A percentile compares a stretch with the other conserved stretches of the same genome.
Evolutionary conservation across 2,888 invertebrate species (phyloP).

Genomic region (Eilema griseolum): DNA sequence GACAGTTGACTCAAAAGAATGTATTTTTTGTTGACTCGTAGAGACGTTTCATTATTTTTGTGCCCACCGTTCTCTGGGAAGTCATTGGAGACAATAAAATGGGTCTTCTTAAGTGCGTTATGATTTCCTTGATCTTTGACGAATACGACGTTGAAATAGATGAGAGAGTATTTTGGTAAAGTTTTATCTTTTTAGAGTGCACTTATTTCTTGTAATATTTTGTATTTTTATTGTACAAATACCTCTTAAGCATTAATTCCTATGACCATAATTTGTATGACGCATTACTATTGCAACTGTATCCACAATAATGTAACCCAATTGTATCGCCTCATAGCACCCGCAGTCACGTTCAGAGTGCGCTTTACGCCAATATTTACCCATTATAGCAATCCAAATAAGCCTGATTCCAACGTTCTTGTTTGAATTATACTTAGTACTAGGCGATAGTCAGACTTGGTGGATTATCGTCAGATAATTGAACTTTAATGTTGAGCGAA

Average conservation of each 20-base stretch:
- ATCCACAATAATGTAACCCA: slow-evolving; percentile 30
- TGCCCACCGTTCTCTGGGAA: slow-evolving; percentile 22
- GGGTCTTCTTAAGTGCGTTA: slow-evolving; percentile 22
- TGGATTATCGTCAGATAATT: slow-evolving; percentile 41
- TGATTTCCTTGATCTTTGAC: background rate
- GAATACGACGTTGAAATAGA: background rate
- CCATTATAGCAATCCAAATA: slow-evolving; percentile 67
- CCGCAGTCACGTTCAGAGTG: slow-evolving; percentile 56
- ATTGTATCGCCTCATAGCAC: slow-evolving; percentile 43
- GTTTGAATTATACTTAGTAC: slow-evolving; percentile 58
- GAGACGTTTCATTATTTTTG: slow-evolving; percentile 63
- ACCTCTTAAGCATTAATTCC: slow-evolving; percentile 10
- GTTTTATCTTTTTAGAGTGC: no score
- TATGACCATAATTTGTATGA: background rate
- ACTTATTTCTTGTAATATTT: no score
- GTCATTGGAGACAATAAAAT: slow-evolving; percentile 1
- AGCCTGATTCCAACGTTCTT: slow-evolving; percentile 56
- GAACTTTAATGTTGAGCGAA: slow-evolving; percentile 29
- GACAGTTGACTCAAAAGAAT: slow-evolving; percentile 72
- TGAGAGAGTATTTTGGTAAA: no score
- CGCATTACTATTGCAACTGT: slow-evolving; percentile 14
- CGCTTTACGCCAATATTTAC: slow-evolving; percentile 64
- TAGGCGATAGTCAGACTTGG: slow-evolving; percentile 37
- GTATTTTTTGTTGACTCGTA: slow-evolving; percentile 61
- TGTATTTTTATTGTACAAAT: no score